phyloP scores from a whole-genome alignment of 2,797 vertebrate genomes.

The Sparus aurata region DNA sequence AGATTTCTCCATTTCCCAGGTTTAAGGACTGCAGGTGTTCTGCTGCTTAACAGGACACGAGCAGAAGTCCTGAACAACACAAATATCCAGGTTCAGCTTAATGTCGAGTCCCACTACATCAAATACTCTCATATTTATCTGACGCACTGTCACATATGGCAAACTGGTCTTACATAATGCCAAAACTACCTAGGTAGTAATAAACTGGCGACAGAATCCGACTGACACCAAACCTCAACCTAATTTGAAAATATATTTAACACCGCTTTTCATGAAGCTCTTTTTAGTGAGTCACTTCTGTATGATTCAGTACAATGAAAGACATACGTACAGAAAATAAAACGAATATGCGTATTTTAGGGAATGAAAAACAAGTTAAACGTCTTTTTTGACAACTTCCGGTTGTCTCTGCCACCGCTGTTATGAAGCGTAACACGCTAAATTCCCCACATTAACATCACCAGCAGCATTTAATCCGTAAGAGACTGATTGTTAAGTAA shows the following conservation, averaged over 20 bases:
- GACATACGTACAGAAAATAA: too few species aligned
- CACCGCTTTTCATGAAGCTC: background rate
- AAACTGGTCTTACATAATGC: background rate
- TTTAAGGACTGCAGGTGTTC: constrained; percentile 46
- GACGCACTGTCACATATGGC: background rate
- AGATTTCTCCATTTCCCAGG: constrained; percentile 53
- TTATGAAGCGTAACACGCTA: background rate
- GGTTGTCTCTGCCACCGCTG: background rate
- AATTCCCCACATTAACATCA: rapidly evolving
- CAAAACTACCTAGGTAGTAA: too few species aligned
- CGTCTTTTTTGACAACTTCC: constrained; percentile 22
- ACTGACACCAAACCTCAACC: background rate
- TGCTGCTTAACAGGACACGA: constrained; percentile 52
- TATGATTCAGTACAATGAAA: too few species aligned
- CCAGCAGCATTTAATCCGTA: background rate
- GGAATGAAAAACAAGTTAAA: background rate
- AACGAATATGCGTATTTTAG: background rate
- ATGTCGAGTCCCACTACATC: background rate
- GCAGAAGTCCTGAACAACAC: constrained; percentile 67
- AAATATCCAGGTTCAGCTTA: background rate
- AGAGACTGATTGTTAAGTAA: rapidly evolving
- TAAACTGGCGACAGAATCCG: too few species aligned
- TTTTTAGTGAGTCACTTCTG: background rate
- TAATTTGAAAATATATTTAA: background rate
- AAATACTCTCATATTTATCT: background rate